Percentiles rank a stretch among this genome's conserved stretches.
Conservation (phyloP, 2,113 vertebrate genomes). For the Heliornis fulica region DNA sequence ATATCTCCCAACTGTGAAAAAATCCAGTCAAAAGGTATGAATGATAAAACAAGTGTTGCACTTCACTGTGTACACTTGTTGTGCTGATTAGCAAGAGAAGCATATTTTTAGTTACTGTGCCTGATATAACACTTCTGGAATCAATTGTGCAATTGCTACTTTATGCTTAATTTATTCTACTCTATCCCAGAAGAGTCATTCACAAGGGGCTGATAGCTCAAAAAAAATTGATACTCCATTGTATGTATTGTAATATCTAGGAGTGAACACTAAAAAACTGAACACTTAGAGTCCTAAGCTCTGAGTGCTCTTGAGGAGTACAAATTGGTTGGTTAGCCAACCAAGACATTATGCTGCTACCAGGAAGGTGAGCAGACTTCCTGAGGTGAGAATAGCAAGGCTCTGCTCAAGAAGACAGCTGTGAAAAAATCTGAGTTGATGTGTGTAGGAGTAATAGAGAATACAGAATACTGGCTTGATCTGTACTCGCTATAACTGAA, state of each 20-base stretch:
- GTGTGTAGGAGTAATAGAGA: not conserved
- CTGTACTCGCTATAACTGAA: not conserved
- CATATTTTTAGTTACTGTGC: not conserved
- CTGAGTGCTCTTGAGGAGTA: not conserved
- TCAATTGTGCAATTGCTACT: not conserved
- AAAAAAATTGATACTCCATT: too few species aligned
- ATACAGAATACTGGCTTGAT: not conserved
- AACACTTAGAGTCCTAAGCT: not conserved
- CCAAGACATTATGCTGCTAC: not conserved
- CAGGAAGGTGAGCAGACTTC: not conserved
- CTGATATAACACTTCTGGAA: not conserved
- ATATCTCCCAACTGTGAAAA: slow-evolving; percentile 99
- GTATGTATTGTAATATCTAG: too few species aligned
- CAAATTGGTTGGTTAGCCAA: not conserved
- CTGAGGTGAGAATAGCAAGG: not conserved
- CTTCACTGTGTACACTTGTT: not conserved
- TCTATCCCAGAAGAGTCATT: accelerated
- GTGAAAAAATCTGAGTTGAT: not conserved
- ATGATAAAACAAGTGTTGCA: not conserved
- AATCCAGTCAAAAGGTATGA: slow-evolving; percentile 94
- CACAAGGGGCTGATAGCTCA: not conserved
- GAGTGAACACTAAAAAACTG: too few species aligned
- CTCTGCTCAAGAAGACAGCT: not conserved
- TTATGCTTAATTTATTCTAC: not conserved
- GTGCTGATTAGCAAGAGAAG: not conserved